Base-by-base conservation (phyloP, 2,113 vertebrate species). In the Lipotes vexillifer region DNA sequence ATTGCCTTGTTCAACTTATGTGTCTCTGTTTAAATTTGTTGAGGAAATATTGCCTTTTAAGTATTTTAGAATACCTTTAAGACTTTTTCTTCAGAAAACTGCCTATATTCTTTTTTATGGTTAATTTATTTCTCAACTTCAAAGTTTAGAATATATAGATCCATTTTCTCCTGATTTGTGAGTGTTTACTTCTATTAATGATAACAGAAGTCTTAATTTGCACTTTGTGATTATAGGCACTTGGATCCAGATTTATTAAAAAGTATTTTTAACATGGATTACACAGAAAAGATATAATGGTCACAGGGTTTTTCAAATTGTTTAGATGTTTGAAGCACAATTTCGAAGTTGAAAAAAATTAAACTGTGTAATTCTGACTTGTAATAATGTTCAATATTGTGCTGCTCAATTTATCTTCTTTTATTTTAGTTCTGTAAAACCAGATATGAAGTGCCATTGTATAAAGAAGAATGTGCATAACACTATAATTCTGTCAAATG, bases 81-180 rank as follows among this genome's bases (percentile, higher is more conserved):
- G 33, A 86, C 15, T 55, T 69, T 88, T 92, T 95, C 31, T 86
- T 38, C 6, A 38, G 46, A 87, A 52, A 88, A 4, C 63, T 92
- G 61, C 27, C 36, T 96, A 13, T 8, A 81, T 18, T 23, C 89
- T 94, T 94, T 88, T 90, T 85, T 94, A 94, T 81, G 71, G 25
- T 80, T 92, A 96, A 83, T 81, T 88, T 94, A 72, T 93, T 94
- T 93, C 31, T 88, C 41, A 90, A 80, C 71, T 88, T 90, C 14
- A 87, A 84, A 94, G 80, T 89, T 89, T 72, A 87, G 46, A 93
- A 41, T 69, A 23, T 68, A 90, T 75, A 31, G 68, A 59, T 61
- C 20, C 81, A 57, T 88, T 94, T 65, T 75, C 25, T 63, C 17
- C 27, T 91, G 46, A 96, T 84, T 85, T 93, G 38, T 72, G 41